Conservation (phyloP, 2,113 vertebrate species). For the Sturnus vulgaris region DNA sequence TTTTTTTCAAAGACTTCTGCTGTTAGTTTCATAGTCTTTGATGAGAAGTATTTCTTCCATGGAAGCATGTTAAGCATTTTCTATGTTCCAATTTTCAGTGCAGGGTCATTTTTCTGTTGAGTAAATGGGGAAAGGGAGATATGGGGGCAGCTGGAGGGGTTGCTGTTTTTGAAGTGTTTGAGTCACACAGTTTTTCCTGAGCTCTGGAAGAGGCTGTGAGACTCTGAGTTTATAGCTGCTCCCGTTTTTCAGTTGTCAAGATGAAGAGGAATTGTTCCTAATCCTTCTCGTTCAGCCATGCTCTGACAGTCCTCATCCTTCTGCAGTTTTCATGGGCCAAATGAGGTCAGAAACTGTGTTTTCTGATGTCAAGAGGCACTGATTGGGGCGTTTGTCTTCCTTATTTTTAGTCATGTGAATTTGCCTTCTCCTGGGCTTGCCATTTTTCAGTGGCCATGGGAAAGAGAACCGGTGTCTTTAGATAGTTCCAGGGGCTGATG, state of each 20-base stretch:
- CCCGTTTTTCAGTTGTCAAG: neutral
- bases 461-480: neutral
- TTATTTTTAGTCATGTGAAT: neutral
- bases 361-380: neutral
- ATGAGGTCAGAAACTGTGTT: neutral
- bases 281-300: neutral
- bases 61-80: neutral
- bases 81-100: neutral
- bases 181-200: neutral
- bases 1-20: neutral
- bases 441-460: neutral
- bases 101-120: neutral
- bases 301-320: neutral
- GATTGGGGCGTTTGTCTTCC: neutral
- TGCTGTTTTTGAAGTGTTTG: neutral
- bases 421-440: neutral
- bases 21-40: neutral
- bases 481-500: fast-evolving
- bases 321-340: neutral
- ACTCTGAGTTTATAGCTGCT: neutral
- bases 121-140: neutral
- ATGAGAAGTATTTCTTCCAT: neutral
- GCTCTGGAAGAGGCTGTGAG: neutral
- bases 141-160: neutral
- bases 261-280: neutral